These are phyloP conservation scores for Arion vulgaris DNA, from an alignment of 1,140 invertebrate species.

Conservation along the genomic window DNA sequence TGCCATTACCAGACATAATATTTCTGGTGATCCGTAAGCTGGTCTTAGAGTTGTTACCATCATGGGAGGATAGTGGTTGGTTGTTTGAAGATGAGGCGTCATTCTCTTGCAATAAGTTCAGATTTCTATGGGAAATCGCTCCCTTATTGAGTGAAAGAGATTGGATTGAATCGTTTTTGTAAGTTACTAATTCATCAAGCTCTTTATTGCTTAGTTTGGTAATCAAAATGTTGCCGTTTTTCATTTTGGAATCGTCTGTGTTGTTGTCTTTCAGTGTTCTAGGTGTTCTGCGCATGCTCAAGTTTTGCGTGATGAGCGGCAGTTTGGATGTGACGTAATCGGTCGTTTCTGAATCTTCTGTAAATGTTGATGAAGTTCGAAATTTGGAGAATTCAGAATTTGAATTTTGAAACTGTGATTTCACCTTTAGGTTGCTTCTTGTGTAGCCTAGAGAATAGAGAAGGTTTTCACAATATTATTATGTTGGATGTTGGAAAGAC, in stretches of 20 bases:
- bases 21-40: background rate
- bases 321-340: constrained; percentile 15
- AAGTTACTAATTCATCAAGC: too few relatives aligned
- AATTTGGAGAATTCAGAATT: background rate
- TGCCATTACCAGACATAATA: constrained; percentile 13
- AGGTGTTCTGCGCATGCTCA: background rate
- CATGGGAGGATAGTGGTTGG: background rate
- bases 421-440: background rate
- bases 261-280: background rate
- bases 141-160: background rate
- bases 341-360: background rate
- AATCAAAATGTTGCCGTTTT: background rate
- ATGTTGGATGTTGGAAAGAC: too few relatives aligned
- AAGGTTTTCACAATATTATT: too few relatives aligned
- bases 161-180: background rate
- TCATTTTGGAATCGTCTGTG: background rate
- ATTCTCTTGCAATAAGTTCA: background rate
- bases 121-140: background rate
- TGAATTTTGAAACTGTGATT: background rate
- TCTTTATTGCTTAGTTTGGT: too few relatives aligned
- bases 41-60: background rate
- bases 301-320: constrained; percentile 30
- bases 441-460: background rate
- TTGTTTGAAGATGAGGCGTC: background rate
- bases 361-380: background rate